Percentiles rank a stretch among this genome's conserved stretches.
Evolutionary conservation across 2,888 invertebrate species (phyloP).

Genomic region (Drosophila paramelanica): DNA sequence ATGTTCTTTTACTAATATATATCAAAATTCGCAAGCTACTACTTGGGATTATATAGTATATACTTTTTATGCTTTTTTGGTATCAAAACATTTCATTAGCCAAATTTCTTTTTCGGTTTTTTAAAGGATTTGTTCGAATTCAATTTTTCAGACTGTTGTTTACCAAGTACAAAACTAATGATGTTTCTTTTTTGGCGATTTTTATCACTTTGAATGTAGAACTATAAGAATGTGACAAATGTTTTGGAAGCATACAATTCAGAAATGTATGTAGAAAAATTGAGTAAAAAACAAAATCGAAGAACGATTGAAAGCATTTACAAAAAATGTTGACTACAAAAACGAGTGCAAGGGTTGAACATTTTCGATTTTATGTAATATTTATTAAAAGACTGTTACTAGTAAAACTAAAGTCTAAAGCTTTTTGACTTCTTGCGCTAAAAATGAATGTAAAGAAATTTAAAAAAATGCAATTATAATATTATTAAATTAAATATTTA

Average conservation of each 20-base stretch:
- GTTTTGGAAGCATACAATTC: constrained; percentile 34
- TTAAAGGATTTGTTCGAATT: constrained; percentile 33
- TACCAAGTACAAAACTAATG: constrained; percentile 63
- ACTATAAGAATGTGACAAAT: constrained; percentile 26
- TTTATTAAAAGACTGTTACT: not conserved
- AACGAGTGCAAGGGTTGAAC: constrained; percentile 19
- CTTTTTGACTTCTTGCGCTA: constrained; percentile 70
- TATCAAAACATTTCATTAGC: constrained; percentile 66
- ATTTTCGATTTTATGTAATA: constrained; percentile 1
- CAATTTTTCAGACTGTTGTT: constrained; percentile 58
- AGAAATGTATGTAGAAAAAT: constrained; percentile 20
- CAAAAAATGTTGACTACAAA: constrained; percentile 24
- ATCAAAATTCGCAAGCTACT: constrained; percentile 72
- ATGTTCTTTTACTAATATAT: constrained; percentile 51
- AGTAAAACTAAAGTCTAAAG: constrained; percentile 24
- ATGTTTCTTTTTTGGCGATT: constrained; percentile 22
- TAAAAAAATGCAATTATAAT: constrained; percentile 41
- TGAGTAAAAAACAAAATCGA: constrained; percentile 1
- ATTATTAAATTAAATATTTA: constrained; percentile 37
- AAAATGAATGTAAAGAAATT: constrained; percentile 31
- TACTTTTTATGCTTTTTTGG: constrained; percentile 22
- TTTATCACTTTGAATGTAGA: constrained; percentile 61
- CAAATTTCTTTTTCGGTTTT: constrained; percentile 11
- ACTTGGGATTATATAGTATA: constrained; percentile 51
- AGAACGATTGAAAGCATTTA: constrained; percentile 19